Evolutionary conservation across 2,888 invertebrate species (phyloP).

Genomic region (Temnothorax unifasciatus): DNA sequence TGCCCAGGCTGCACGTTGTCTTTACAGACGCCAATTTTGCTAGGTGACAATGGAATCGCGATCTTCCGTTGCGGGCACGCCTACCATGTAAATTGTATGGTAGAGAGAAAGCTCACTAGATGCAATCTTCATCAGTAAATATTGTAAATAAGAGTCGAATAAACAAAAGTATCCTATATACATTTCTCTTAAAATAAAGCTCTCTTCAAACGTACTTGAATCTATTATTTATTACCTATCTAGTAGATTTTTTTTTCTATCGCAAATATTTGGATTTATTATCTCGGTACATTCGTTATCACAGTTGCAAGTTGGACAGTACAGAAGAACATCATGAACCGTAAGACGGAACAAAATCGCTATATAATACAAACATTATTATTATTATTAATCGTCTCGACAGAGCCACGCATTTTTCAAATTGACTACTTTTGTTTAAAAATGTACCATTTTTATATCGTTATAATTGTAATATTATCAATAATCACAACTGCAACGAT

Average conservation of each 20-base stretch:
- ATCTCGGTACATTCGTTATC: conserved; percentile 66
- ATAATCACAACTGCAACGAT: conserved; percentile 12
- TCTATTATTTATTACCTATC: conserved; percentile 26
- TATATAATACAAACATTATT: conserved; percentile 30
- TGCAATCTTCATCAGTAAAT: conserved; percentile 83
- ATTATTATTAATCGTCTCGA: neutral
- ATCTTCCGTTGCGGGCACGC: conserved; percentile 89
- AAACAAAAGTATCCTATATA: conserved; percentile 40
- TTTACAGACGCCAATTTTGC: conserved; percentile 88
- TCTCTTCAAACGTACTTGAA: conserved; percentile 9
- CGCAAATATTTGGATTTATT: conserved; percentile 34
- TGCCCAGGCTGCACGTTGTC: conserved; percentile 89
- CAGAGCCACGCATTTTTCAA: conserved; percentile 13
- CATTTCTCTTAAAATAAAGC: conserved; percentile 34
- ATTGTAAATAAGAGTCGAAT: conserved; percentile 42
- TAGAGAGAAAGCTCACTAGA: conserved; percentile 87
- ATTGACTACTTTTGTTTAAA: conserved; percentile 12
- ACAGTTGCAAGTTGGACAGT: conserved; percentile 57
- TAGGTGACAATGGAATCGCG: conserved; percentile 89
- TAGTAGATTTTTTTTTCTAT: conserved; percentile 14
- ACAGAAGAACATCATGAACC: neutral
- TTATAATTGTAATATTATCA: neutral
- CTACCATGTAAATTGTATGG: conserved; percentile 89
- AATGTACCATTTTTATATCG: conserved; percentile 2
- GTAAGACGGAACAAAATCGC: conserved; percentile 15